Base-by-base conservation (phyloP, 2,888 invertebrate species). In the Drosophila subsilvestris region DNA sequence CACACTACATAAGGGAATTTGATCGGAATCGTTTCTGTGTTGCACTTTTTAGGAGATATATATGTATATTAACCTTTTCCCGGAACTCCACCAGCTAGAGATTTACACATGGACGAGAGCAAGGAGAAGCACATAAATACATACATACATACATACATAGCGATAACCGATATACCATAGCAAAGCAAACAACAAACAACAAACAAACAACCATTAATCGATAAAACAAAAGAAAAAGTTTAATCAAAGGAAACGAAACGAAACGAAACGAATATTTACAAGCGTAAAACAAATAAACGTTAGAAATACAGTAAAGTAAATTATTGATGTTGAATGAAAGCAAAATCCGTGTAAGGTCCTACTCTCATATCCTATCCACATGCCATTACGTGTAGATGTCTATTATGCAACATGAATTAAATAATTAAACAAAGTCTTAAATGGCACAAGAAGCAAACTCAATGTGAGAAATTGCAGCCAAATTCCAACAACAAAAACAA, bases 271-370 rank as follows among this genome's bases (percentile, higher is more conserved):
- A 62, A 49, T 70, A 70, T 70, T 70, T 70, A 71, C 62, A 71
- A 55, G 69, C 55, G 69, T 69, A 50, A 55, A 54, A 47, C 49
- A 66, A 67, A 47, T 54, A 66, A 67, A 61, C 37, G 25, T 79
- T 83, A 78, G 74, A 78, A 62, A 63, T 22, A 22, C 22, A 78
- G 78, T 63, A 75, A 63, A 79, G 60, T 25, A 59, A 71, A 74
- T 62, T 82, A 82, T 80, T 81, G 67, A 87, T 88, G 81, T 88
- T 75, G 70, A 88, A 83, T 51, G 60, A 66, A 48, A 57, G 56
- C 49, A 37, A 74, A 59, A 67, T 68, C 76, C 81, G 79, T 83
- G 86, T 84, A 86, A 84, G 76, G 83, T 83, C 86, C 81, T 79
- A 70, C 69, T 76, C 27, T 27, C 37, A 37, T 37, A 37, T 37